Percentiles rank a stretch among this genome's conserved stretches.
These are phyloP conservation scores for Recurvirostra avosetta DNA, from an alignment of 2,113 vertebrate species.

Conservation along the genomic window DNA sequence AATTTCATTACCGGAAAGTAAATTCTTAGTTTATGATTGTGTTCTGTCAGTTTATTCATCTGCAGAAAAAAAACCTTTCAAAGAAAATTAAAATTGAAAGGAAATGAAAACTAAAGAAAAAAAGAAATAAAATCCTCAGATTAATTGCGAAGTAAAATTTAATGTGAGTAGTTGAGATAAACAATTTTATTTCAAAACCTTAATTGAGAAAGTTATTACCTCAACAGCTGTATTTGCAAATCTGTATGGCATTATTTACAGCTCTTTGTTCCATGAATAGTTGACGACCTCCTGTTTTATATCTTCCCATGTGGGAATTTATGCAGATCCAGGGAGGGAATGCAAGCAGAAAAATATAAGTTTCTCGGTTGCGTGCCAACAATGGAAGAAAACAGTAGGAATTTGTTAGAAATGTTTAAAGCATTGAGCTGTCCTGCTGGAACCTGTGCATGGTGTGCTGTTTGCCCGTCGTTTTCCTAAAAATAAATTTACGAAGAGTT, in stretches of 20 bases:
- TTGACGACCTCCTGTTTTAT: constrained; percentile 38
- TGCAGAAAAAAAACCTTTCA: not conserved
- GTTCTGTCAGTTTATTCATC: not conserved
- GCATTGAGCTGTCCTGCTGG: not conserved
- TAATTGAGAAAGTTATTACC: not conserved
- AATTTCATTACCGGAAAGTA: not conserved
- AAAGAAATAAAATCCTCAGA: not conserved
- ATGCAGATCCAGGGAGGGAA: constrained; percentile 2
- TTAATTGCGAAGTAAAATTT: constrained; percentile 11
- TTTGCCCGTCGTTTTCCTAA: not conserved
- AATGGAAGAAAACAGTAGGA: constrained; percentile 26
- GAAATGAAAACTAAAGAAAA: not conserved
- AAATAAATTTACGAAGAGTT: not conserved
- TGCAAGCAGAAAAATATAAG: not conserved
- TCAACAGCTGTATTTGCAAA: constrained; percentile 19
- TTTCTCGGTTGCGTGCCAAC: not conserved
- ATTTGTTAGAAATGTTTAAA: constrained; percentile 14
- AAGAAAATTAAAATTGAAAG: not conserved
- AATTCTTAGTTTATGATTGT: not conserved
- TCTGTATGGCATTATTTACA: not conserved
- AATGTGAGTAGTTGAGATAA: not conserved
- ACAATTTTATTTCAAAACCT: not conserved
- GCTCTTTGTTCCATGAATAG: not conserved
- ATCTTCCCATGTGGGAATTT: constrained; percentile 20
- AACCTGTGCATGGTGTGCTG: not conserved